Evolutionary conservation across 2,113 vertebrate genomes (phyloP).

Genomic region (Myanophis thanlyinensis): DNA sequence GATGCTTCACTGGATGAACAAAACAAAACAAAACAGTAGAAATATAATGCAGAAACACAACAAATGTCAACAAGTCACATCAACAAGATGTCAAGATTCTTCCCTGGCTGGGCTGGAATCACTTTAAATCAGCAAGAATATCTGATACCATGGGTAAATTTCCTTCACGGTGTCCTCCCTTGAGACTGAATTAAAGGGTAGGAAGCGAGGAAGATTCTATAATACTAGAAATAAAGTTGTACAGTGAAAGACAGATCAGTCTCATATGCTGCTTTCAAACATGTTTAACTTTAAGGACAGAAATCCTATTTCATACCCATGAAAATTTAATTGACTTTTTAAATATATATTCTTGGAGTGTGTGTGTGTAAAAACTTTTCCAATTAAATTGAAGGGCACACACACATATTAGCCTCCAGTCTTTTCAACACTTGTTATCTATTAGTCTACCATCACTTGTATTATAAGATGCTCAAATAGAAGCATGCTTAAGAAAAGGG

Average conservation of each 20-base stretch:
- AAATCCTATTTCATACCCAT: neutral
- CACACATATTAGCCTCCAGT: neutral
- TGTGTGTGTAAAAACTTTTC: too few relatives aligned
- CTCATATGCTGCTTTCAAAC: neutral
- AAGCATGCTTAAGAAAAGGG: neutral
- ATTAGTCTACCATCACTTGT: neutral
- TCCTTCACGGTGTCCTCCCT: neutral
- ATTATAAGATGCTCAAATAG: neutral
- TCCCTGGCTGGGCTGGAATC: neutral
- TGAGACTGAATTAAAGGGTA: neutral
- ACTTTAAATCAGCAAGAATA: neutral
- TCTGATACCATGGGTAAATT: neutral
- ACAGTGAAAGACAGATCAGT: neutral
- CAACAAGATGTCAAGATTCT: neutral
- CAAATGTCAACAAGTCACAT: neutral
- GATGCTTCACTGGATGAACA: neutral
- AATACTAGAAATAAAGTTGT: neutral
- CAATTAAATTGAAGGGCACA: neutral
- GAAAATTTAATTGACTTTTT: neutral
- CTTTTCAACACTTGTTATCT: neutral
- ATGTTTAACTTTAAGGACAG: neutral
- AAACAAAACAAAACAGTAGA: neutral
- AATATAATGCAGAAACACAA: neutral
- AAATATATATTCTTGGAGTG: neutral
- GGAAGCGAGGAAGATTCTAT: neutral